These are phyloP conservation scores for Drosophila leonis DNA, from an alignment of 2,888 invertebrate species.

Conservation along the genomic window DNA sequence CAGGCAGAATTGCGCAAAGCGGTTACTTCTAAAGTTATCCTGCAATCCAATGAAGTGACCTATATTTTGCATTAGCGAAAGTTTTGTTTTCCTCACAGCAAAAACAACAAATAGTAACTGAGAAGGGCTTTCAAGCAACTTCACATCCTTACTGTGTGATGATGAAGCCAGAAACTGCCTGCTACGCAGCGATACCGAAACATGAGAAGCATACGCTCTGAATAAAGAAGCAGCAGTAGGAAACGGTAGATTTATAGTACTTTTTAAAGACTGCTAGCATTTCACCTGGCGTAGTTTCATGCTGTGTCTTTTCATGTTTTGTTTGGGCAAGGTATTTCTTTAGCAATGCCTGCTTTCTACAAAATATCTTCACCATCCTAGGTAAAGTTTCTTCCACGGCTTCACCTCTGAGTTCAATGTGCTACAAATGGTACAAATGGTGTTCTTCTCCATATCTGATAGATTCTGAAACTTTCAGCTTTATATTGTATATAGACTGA, in stretches of 20 bases:
- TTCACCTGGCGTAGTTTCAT: background rate
- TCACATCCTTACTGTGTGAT: conserved; percentile 4
- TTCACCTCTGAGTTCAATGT: no score
- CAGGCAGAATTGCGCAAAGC: background rate
- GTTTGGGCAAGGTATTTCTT: no score
- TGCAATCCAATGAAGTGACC: conserved; percentile 71
- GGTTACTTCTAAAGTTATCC: conserved; percentile 41
- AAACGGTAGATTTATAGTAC: background rate
- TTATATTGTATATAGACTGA: no score
- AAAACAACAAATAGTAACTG: conserved; percentile 37
- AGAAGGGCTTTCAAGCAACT: conserved; percentile 13
- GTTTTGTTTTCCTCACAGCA: conserved; percentile 45
- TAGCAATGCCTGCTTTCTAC: no score
- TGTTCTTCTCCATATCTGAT: no score
- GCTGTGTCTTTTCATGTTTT: no score
- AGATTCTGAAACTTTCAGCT: no score
- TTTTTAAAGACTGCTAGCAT: background rate
- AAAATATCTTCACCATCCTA: no score
- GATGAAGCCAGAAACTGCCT: background rate
- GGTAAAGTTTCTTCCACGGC: no score
- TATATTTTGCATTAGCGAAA: conserved; percentile 63
- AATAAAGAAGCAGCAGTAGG: background rate
- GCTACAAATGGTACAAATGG: no score
- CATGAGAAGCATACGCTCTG: background rate
- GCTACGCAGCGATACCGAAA: background rate